Percentiles rank a stretch among this genome's conserved stretches.
These are phyloP conservation scores for Heterohyrax brucei DNA, from an alignment of 2,797 vertebrate species.

Conservation along the genomic window DNA sequence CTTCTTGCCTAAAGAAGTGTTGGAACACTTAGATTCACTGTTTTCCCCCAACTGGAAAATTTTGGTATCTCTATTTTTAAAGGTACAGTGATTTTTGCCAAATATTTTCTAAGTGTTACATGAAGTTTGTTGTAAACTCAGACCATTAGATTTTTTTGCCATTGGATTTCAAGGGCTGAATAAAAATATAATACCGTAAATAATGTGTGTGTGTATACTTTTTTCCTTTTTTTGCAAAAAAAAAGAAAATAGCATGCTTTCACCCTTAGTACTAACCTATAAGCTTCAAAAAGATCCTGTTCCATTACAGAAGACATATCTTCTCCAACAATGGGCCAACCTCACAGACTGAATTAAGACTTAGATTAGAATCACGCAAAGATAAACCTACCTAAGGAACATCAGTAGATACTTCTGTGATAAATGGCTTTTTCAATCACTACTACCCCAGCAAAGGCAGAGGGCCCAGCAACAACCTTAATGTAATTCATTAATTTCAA, in stretches of 20 bases:
- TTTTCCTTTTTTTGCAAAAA: not conserved
- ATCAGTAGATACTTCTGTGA: conserved; percentile 11
- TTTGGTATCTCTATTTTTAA: not conserved
- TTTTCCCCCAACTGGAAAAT: conserved; percentile 43
- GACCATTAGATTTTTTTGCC: not conserved
- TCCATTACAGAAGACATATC: not conserved
- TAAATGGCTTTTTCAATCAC: conserved; percentile 42
- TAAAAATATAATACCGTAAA: not conserved
- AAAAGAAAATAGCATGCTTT: not conserved
- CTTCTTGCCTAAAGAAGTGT: not conserved
- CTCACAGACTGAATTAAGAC: conserved; percentile 13
- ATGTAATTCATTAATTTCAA: conserved; percentile 48
- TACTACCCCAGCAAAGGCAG: not conserved
- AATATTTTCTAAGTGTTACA: conserved; percentile 51
- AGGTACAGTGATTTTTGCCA: conserved; percentile 39
- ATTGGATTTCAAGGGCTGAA: conserved; percentile 19
- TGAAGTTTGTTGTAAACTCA: not conserved
- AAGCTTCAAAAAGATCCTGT: not conserved
- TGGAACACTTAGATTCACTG: conserved; percentile 16
- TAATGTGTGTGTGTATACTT: not conserved
- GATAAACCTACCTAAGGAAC: conserved; percentile 16
- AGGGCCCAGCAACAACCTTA: not conserved
- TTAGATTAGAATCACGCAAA: not conserved
- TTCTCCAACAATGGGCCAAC: not conserved
- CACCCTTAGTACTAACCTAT: not conserved